Evolutionary conservation across 2,888 invertebrate species (phyloP).

Genomic region (Scaptomyza cyrtandrae): DNA sequence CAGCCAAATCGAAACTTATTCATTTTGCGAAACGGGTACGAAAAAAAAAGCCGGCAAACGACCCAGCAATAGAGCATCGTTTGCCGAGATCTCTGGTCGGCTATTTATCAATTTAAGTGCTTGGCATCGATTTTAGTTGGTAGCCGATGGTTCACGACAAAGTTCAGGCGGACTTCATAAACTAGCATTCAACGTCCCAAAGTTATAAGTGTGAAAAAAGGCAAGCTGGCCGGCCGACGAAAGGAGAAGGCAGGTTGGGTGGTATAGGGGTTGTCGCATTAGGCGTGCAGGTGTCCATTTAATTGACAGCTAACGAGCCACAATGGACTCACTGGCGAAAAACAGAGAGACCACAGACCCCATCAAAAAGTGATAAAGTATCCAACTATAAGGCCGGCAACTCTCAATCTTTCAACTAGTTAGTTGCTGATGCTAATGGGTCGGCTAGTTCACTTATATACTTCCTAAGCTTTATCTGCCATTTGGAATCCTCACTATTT

Average conservation of each 20-base stretch:
- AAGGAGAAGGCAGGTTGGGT: not conserved
- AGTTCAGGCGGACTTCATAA: conserved; percentile 50
- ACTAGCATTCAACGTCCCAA: conserved; percentile 29
- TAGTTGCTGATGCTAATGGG: not conserved
- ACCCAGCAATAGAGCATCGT: conserved; percentile 22
- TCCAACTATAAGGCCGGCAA: conserved; percentile 12
- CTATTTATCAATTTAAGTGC: conserved; percentile 73
- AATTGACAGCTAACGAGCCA: conserved; percentile 78
- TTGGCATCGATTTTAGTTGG: conserved; percentile 48
- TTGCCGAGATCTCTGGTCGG: conserved; percentile 58
- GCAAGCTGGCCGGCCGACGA: conserved; percentile 19
- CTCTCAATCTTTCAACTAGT: conserved; percentile 22
- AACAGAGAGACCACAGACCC: conserved; percentile 13
- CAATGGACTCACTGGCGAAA: conserved; percentile 41
- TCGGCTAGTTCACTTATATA: not conserved
- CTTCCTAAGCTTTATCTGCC: not conserved
- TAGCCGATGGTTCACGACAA: conserved; percentile 54
- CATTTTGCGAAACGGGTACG: conserved; percentile 69
- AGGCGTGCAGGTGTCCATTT: conserved; percentile 78
- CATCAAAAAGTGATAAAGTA: conserved; percentile 63
- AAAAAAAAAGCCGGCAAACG: conserved; percentile 58
- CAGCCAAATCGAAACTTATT: conserved; percentile 74
- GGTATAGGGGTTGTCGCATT: conserved; percentile 49
- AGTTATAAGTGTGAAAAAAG: conserved; percentile 68
- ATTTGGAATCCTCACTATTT: not conserved